These are phyloP conservation scores for Pseudoatta argentina DNA, from an alignment of 1,140 invertebrate species.

Conservation along the genomic window DNA sequence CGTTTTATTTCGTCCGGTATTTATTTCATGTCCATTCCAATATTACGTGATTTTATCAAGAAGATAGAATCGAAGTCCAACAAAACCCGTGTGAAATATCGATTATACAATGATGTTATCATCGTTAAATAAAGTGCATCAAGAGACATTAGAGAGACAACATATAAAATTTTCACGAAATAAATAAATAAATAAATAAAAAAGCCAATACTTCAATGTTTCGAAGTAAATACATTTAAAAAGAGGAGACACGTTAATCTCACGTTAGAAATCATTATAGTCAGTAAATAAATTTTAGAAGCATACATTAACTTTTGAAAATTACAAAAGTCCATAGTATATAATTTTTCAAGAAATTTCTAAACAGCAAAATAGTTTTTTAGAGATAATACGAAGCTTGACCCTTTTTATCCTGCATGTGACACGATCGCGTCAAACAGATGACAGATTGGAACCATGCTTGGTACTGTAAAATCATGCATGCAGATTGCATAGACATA, in stretches of 20 bases:
- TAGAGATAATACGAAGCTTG: neutral
- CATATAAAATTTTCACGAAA: constrained; percentile 22
- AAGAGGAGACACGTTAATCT: neutral
- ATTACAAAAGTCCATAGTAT: neutral
- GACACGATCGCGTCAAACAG: neutral
- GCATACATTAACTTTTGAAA: neutral
- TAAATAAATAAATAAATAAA: neutral
- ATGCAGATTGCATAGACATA: neutral
- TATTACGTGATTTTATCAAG: constrained; percentile 37
- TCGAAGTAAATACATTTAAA: neutral
- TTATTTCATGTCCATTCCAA: constrained; percentile 12
- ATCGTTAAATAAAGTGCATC: constrained; percentile 25
- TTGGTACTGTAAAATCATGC: constrained; percentile 14
- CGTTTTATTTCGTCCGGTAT: constrained; percentile 40
- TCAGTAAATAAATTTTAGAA: neutral
- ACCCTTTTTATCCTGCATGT: neutral
- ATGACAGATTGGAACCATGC: neutral
- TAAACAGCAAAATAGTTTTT: neutral
- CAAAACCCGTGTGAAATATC: constrained; percentile 43
- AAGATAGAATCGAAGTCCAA: constrained; percentile 9
- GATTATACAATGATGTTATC: constrained; percentile 46
- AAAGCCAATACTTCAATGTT: constrained; percentile 26
- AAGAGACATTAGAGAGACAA: constrained; percentile 39
- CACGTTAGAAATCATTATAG: neutral
- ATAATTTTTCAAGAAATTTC: neutral